Percentiles rank a stretch among this genome's conserved stretches.
Conservation (phyloP, 2,888 invertebrate genomes). For the Oscheius sp. region DNA sequence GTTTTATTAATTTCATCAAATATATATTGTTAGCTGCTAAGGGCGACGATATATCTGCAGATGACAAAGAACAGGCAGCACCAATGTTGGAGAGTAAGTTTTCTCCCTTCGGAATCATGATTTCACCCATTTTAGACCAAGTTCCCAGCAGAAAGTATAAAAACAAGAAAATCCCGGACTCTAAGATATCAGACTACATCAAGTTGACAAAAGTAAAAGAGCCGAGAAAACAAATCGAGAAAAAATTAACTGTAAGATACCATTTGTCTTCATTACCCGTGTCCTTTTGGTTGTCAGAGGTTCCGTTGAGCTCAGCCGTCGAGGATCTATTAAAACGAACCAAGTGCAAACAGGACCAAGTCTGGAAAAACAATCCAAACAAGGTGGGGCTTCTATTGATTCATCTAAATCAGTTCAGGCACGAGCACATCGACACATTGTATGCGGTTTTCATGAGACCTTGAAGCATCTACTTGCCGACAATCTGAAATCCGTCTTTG, state of each 20-base stretch:
- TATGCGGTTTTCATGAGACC: constrained; percentile 50
- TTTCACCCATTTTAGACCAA: neutral
- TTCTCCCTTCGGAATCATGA: too few relatives aligned
- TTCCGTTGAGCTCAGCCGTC: constrained; percentile 12
- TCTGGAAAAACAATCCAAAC: constrained; percentile 32
- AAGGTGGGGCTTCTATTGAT: constrained; percentile 9
- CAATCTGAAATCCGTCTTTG: constrained; percentile 39
- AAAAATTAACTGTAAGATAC: neutral
- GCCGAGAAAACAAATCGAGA: neutral
- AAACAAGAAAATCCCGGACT: constrained; percentile 13
- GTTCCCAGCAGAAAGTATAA: neutral
- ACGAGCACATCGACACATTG: constrained; percentile 36
- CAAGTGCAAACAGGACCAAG: constrained; percentile 36
- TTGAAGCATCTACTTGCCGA: constrained; percentile 40
- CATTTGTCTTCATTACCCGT: neutral
- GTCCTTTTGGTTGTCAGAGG: neutral
- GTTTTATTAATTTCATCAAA: too few relatives aligned
- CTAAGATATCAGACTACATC: neutral
- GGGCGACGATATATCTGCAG: too few relatives aligned
- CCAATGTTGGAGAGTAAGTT: too few relatives aligned
- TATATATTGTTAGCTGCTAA: too few relatives aligned
- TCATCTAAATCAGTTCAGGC: constrained; percentile 31
- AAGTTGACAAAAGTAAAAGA: neutral
- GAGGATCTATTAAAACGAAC: constrained; percentile 35
- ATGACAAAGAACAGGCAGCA: too few relatives aligned